These are phyloP conservation scores for Toxostoma redivivum DNA, from an alignment of 2,113 vertebrate genomes.

Conservation along the genomic window DNA sequence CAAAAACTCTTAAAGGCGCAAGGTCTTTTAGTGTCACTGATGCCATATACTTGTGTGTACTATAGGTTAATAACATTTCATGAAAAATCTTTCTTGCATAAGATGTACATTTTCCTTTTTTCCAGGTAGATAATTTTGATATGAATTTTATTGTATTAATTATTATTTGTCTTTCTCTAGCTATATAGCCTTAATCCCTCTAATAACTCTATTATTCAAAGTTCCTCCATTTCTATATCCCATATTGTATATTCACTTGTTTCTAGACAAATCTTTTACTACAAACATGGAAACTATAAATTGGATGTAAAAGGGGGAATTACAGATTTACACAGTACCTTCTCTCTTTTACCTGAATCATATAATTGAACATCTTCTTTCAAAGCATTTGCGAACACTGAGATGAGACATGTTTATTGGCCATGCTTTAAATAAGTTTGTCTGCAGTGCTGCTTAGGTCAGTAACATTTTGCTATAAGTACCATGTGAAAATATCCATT, in stretches of 20 bases:
- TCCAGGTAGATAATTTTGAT: neutral
- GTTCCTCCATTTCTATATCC: neutral
- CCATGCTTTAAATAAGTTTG: neutral
- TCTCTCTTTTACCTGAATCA: neutral
- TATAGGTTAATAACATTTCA: neutral
- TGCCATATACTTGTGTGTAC: neutral
- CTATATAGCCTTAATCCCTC: neutral
- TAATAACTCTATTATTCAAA: accelerated
- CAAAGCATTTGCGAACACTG: neutral
- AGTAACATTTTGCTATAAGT: neutral
- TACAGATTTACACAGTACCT: neutral
- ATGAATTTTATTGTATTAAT: neutral
- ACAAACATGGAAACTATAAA: neutral
- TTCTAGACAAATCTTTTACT: neutral
- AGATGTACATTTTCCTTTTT: neutral
- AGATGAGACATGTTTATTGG: neutral
- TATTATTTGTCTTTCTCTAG: neutral
- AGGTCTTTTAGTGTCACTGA: neutral
- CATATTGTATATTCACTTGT: neutral
- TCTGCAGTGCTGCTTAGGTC: neutral
- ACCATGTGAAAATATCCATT: neutral
- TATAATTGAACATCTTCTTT: neutral
- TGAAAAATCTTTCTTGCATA: neutral
- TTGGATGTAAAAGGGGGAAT: neutral
- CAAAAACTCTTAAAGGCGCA: neutral